Conservation (phyloP, 2,888 invertebrate species). For the Platycnemis pennipes region DNA sequence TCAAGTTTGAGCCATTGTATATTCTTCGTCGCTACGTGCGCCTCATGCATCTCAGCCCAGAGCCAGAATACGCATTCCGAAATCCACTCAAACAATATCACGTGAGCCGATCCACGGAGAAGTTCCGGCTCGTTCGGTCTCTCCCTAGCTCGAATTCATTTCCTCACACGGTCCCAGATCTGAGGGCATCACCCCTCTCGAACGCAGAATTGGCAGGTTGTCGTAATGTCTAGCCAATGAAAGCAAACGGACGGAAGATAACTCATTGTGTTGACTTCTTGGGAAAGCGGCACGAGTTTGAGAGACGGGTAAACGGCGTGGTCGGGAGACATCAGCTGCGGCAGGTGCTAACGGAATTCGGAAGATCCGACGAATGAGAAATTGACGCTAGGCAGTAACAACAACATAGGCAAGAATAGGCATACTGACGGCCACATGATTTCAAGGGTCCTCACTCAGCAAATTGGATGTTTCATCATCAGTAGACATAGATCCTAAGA, state of each 20-base stretch:
- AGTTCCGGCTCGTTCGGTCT: not conserved
- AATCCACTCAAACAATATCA: not conserved
- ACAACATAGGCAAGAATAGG: too few relatives aligned
- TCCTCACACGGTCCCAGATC: not conserved
- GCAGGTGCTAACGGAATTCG: not conserved
- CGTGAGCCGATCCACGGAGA: not conserved
- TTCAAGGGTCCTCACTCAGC: too few relatives aligned
- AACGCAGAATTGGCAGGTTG: not conserved
- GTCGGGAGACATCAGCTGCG: not conserved
- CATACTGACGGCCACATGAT: too few relatives aligned
- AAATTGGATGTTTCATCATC: too few relatives aligned
- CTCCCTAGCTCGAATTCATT: not conserved
- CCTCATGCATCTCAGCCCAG: not conserved
- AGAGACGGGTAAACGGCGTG: not conserved
- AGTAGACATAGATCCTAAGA: too few relatives aligned
- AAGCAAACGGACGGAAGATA: slow-evolving; percentile 9
- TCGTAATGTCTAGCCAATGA: slow-evolving; percentile 5
- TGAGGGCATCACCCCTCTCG: not conserved
- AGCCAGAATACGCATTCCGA: not conserved
- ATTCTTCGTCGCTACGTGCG: not conserved
- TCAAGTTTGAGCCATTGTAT: not conserved
- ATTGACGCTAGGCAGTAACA: too few relatives aligned
- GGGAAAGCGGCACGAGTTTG: not conserved
- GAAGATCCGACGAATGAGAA: not conserved
- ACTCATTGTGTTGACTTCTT: not conserved